Percentiles rank a stretch among this genome's conserved stretches.
Conservation (phyloP, 2,113 vertebrate species). For the Hippocampus zosterae region DNA sequence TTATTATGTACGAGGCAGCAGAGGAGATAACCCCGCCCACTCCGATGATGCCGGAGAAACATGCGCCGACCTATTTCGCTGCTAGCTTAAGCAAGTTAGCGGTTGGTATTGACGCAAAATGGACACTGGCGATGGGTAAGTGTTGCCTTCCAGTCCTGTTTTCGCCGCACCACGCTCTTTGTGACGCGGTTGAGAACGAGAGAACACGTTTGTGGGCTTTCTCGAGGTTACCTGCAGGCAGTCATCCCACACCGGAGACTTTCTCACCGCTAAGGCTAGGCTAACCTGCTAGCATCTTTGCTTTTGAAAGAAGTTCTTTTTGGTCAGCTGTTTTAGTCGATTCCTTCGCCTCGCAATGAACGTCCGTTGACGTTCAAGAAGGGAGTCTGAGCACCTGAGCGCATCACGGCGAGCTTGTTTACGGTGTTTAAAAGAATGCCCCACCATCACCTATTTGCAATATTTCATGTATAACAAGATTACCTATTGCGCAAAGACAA, state of each 20-base stretch:
- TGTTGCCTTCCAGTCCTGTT: background rate
- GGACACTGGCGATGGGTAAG: slow-evolving; percentile 58
- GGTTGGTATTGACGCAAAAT: slow-evolving; percentile 7
- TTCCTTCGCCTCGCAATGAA: background rate
- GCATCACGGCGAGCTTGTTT: background rate
- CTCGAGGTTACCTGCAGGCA: background rate
- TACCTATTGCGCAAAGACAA: background rate
- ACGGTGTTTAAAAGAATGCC: background rate
- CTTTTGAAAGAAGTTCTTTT: background rate
- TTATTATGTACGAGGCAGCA: background rate
- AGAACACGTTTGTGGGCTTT: background rate
- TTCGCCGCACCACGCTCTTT: background rate
- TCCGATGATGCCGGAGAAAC: slow-evolving; percentile 11
- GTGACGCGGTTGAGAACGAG: background rate
- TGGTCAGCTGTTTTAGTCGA: no score
- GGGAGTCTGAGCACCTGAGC: background rate
- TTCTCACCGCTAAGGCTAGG: slow-evolving; percentile 30
- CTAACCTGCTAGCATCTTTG: slow-evolving; percentile 40
- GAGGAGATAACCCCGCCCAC: slow-evolving; percentile 33
- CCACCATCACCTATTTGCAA: background rate
- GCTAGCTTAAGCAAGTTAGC: slow-evolving; percentile 30
- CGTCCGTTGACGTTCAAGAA: background rate
- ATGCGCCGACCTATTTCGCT: slow-evolving; percentile 6
- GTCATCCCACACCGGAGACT: background rate
- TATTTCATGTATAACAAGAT: background rate